Evolutionary conservation across 2,888 invertebrate species (phyloP), one percentile per base, ranked within the genome.

Genomic region (Coenonympha glycerion): DNA sequence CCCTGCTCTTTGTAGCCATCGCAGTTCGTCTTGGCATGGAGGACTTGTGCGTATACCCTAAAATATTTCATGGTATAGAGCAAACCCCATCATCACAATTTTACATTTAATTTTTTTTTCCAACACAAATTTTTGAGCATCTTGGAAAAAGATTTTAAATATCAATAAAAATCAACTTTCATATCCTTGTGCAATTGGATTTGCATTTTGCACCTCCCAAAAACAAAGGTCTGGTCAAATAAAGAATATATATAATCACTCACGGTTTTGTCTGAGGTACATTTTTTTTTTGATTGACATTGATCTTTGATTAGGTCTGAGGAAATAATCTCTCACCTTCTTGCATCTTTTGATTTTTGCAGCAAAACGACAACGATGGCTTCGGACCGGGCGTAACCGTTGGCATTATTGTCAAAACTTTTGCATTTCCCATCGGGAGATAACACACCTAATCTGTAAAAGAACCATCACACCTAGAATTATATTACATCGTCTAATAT

Each of bases 391-490:
- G 92, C 92, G 64, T 96, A 96, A 0, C 96, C 96, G 63, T 92
- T 90, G 13, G 93, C 95, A 42, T 90, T 88, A 57, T 91, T 91
- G 77, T 99, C 98, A 71, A 99, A 98, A 33, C 95, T 92, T 69
- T 95, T 95, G 78, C 98, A 98, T 41, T 90, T 89, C 0, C 98
- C 98, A 57, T 97, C 94, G 0, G 90, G 82, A 2, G 97, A 93
- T 3, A 98, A 76, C 65, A 94, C 93, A 50, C 93, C 93, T 73
- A 92, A 84, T 63, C 92, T 91, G 75, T 57, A 84, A 80, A 80
- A 18, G 28, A 50, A 26, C 33, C 30, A 36, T 36, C 8, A 28
- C 26, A n/a, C n/a, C n/a, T n/a, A n/a, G n/a, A n/a, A n/a, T n/a
- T n/a, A n/a, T n/a, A n/a, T n/a, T 28, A 26, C 44, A 13, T 30